Conservation (phyloP, 2,888 invertebrate species). For the Masnerella sp. region DNA sequence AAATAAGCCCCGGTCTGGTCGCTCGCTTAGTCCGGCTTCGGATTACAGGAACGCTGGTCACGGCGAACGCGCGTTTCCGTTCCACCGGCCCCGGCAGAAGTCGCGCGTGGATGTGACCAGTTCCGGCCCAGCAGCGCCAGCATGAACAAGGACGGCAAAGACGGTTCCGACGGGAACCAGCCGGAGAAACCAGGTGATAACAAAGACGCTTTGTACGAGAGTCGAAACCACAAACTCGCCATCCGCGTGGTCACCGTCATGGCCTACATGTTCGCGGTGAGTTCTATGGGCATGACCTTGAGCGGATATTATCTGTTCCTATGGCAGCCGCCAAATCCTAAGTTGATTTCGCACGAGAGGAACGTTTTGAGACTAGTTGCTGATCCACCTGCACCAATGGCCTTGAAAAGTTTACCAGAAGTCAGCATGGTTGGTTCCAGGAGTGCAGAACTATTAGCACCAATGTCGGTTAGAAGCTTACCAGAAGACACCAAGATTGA, state of each 20-base stretch:
- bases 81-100: slow-evolving; percentile 12
- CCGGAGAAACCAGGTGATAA: slow-evolving; percentile 45
- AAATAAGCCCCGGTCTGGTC: slow-evolving; percentile 45
- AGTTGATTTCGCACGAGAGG: slow-evolving; percentile 65
- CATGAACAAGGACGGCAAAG: slow-evolving; percentile 63
- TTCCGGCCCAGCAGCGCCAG: slow-evolving; percentile 7
- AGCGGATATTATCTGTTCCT: slow-evolving; percentile 90
- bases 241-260: slow-evolving; percentile 87
- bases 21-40: slow-evolving; percentile 54
- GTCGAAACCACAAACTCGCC: slow-evolving; percentile 71
- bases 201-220: slow-evolving; percentile 69
- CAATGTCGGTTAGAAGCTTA: too few relatives aligned
- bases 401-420: too few relatives aligned
- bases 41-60: slow-evolving; percentile 48
- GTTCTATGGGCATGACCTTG: slow-evolving; percentile 89
- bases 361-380: slow-evolving; percentile 25
- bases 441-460: too few relatives aligned
- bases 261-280: slow-evolving; percentile 90
- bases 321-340: slow-evolving; percentile 85
- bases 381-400: slow-evolving; percentile 12
- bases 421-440: too few relatives aligned
- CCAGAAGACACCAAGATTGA: too few relatives aligned
- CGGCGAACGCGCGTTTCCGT: slow-evolving; percentile 39
- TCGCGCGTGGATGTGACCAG: neutral
- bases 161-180: neutral